phyloP scores from a whole-genome alignment of 2,113 vertebrate genomes.

The Aegithalos caudatus region DNA sequence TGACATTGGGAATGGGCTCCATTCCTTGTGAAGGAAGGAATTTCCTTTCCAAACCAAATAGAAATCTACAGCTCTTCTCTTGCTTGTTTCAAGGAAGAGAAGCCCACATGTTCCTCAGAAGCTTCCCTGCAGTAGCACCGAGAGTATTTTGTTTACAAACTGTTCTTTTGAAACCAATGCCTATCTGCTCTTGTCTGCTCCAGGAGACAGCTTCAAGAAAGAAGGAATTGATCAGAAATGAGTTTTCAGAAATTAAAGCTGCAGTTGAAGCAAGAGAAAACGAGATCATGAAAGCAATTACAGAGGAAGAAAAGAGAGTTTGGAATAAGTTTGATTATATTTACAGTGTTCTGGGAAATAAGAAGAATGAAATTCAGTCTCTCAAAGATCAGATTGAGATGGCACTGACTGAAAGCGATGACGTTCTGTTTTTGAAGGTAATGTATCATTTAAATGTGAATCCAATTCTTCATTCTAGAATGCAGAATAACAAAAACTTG shows the following conservation, averaged over 20 bases:
- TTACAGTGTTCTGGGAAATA: slow-evolving; percentile 73
- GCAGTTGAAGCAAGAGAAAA: slow-evolving; percentile 77
- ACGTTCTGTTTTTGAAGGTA: slow-evolving; percentile 88
- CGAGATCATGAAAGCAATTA: slow-evolving; percentile 61
- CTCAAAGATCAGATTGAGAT: slow-evolving; percentile 73
- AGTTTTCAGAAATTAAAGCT: slow-evolving; percentile 81
- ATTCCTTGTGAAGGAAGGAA: neutral
- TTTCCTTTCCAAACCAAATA: neutral
- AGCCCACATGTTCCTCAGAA: neutral
- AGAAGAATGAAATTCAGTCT: slow-evolving; percentile 72
- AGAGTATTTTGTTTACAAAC: neutral
- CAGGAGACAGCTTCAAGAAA: slow-evolving; percentile 75
- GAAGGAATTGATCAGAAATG: slow-evolving; percentile 66
- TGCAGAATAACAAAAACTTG: neutral
- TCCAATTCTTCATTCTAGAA: neutral
- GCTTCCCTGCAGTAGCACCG: neutral
- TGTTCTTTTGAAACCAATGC: neutral
- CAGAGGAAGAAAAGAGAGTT: slow-evolving; percentile 79
- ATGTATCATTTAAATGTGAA: neutral
- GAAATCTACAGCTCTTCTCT: neutral
- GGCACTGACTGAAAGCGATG: slow-evolving; percentile 72
- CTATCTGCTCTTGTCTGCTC: neutral
- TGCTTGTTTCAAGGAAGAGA: neutral
- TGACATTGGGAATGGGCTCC: neutral
- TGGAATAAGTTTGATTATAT: slow-evolving; percentile 69